These are phyloP conservation scores for Lates japonicus DNA, from an alignment of 2,797 vertebrate species.

Conservation along the genomic window DNA sequence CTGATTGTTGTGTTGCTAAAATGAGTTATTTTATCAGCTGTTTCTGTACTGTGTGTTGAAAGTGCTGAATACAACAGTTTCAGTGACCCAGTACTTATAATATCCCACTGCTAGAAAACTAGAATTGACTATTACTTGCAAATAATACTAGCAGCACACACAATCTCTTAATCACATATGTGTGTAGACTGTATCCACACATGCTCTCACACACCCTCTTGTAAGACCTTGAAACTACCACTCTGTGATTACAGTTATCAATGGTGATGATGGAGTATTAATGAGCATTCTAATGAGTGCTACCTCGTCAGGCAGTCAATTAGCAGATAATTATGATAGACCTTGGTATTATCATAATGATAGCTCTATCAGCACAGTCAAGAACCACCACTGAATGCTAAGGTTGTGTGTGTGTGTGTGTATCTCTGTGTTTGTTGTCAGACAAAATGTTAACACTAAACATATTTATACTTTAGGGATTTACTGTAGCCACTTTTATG, in stretches of 20 bases:
- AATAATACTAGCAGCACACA: not conserved
- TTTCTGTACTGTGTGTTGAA: not conserved
- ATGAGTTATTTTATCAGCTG: not conserved
- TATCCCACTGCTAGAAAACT: not conserved
- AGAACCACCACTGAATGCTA: slow-evolving; percentile 33
- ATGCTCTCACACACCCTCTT: slow-evolving; percentile 31
- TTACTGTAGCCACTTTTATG: not conserved
- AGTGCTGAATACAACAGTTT: not conserved
- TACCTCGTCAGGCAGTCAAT: slow-evolving; percentile 80
- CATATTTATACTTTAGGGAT: slow-evolving; percentile 11
- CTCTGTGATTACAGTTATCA: slow-evolving; percentile 76
- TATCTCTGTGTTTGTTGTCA: slow-evolving; percentile 27
- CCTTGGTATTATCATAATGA: slow-evolving; percentile 68
- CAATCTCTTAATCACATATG: not conserved
- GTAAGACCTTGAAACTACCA: slow-evolving; percentile 74
- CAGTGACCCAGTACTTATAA: not conserved
- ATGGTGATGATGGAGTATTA: slow-evolving; percentile 77
- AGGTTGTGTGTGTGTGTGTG: slow-evolving; percentile 5
- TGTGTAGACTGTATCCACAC: slow-evolving; percentile 1
- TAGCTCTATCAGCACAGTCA: slow-evolving; percentile 61
- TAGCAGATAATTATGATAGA: slow-evolving; percentile 81
- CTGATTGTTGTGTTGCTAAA: not conserved
- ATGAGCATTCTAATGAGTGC: slow-evolving; percentile 74
- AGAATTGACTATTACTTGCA: not conserved
- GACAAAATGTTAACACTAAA: slow-evolving; percentile 18